Evolutionary conservation across 2,113 vertebrate species (phyloP).

Genomic region (Castor canadensis): DNA sequence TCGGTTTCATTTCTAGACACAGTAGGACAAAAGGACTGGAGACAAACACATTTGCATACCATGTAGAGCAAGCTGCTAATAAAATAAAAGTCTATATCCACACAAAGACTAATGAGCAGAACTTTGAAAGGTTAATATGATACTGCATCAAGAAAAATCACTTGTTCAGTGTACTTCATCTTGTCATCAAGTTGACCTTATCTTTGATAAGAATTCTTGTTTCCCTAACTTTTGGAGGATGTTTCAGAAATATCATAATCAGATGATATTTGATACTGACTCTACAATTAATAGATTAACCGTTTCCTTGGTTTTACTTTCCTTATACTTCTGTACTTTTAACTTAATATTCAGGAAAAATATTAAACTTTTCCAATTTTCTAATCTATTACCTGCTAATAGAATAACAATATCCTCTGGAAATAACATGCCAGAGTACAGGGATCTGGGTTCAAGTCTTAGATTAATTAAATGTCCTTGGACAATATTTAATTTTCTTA

Average conservation of each 20-base stretch:
- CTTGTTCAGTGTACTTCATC: not conserved
- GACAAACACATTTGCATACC: not conserved
- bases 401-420: not conserved
- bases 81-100: not conserved
- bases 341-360: constrained; percentile 36
- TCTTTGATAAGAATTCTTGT: constrained; percentile 2
- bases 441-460: not conserved
- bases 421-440: not conserved
- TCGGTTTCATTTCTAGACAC: not conserved
- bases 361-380: not conserved
- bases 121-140: not conserved
- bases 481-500: not conserved
- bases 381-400: too few relatives aligned
- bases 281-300: not conserved
- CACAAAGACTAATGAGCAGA: not conserved
- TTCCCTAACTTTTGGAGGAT: not conserved
- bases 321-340: not conserved
- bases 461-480: constrained; percentile 11
- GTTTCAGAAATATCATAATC: constrained; percentile 1
- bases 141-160: accelerated
- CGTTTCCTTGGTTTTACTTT: not conserved
- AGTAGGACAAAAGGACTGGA: not conserved
- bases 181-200: not conserved
- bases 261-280: not conserved
- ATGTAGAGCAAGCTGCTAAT: not conserved